A percentile compares a stretch with the other conserved stretches of the same genome.
These are phyloP conservation scores for Thripadectes ignobilis DNA, from an alignment of 2,797 vertebrate genomes.

Conservation along the genomic window DNA sequence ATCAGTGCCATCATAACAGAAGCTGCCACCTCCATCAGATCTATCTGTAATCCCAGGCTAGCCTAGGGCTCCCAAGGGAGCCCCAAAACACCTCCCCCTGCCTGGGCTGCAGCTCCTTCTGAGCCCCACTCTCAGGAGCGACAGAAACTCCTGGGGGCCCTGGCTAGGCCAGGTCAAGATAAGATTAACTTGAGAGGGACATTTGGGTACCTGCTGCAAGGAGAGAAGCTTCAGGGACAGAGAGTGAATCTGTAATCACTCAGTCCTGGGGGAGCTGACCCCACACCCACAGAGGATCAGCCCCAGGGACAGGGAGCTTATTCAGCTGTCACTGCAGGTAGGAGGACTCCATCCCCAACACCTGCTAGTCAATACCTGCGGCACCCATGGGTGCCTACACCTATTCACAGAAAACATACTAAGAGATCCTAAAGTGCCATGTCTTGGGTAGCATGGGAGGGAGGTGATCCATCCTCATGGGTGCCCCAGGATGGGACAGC, in stretches of 20 bases:
- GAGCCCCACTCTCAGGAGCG: background rate
- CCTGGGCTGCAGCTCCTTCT: accelerated
- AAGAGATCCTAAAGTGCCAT: constrained; percentile 6
- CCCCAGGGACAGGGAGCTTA: background rate
- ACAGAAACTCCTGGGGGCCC: background rate
- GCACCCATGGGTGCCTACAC: background rate
- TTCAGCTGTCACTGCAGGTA: background rate
- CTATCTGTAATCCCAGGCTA: background rate
- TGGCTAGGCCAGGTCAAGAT: background rate
- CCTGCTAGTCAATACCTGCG: background rate
- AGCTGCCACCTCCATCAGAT: background rate
- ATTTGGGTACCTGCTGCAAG: background rate
- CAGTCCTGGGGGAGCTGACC: background rate
- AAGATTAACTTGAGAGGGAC: background rate
- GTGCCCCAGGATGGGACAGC: background rate
- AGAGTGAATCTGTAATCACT: accelerated
- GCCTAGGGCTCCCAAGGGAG: accelerated
- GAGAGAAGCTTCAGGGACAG: background rate
- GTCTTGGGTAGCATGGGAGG: background rate
- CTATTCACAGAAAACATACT: background rate
- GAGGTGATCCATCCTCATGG: background rate
- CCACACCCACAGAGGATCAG: accelerated
- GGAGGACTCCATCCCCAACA: background rate
- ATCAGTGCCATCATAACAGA: background rate
- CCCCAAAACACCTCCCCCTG: background rate